A percentile compares a stretch with the other conserved stretches of the same genome.
These are phyloP conservation scores for Ceratina australensis DNA, from an alignment of 1,140 invertebrate genomes.

Conservation along the genomic window DNA sequence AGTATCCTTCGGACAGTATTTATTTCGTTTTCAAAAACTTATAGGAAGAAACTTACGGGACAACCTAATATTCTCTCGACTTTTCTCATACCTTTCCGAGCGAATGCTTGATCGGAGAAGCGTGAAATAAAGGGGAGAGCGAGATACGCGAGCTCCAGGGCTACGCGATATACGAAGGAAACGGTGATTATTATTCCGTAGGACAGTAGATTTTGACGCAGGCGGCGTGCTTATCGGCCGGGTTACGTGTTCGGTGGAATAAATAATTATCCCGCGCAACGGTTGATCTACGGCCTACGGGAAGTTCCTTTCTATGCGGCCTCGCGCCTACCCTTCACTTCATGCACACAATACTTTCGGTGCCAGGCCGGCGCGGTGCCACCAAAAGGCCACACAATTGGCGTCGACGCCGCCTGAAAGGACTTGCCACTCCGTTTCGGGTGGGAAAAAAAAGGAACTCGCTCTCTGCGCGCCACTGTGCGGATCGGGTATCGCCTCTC, in stretches of 20 bases:
- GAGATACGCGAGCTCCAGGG: background rate
- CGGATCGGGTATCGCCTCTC: background rate
- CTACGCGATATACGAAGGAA: background rate
- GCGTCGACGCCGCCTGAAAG: constrained; percentile 1
- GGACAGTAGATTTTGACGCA: background rate
- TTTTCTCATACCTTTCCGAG: background rate
- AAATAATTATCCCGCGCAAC: constrained; percentile 47
- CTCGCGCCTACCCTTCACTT: constrained; percentile 54
- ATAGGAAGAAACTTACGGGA: too few relatives aligned
- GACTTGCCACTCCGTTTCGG: constrained; percentile 10
- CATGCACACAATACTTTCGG: constrained; percentile 38
- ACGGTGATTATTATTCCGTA: background rate
- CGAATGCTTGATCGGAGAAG: background rate
- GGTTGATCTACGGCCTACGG: constrained; percentile 31
- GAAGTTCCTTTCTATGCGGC: constrained; percentile 50
- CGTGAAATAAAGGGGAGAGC: background rate
- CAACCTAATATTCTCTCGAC: background rate
- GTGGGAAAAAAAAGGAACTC: background rate
- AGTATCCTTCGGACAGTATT: too few relatives aligned
- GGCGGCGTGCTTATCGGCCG: background rate
- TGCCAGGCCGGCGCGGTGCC: background rate
- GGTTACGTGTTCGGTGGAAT: constrained; percentile 32
- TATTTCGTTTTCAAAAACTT: too few relatives aligned
- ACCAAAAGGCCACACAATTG: constrained; percentile 2
- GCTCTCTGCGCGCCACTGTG: background rate